Conservation (phyloP, 2,113 vertebrate genomes). For the Callorhinus ursinus region DNA sequence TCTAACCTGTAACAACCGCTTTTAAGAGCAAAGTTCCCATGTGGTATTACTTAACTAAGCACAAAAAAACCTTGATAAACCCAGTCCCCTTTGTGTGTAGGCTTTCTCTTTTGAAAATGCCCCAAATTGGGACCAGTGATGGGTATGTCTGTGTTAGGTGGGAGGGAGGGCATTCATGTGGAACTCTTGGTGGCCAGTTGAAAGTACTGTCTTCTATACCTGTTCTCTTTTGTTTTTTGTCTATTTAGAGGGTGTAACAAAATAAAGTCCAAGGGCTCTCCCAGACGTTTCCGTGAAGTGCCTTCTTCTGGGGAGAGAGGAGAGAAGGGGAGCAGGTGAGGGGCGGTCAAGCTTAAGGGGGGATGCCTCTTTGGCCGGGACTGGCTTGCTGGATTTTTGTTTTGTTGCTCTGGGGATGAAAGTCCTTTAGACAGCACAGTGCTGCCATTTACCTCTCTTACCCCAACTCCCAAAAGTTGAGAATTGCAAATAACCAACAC, state of each 20-base stretch:
- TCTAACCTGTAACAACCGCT: background rate
- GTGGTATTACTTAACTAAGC: background rate
- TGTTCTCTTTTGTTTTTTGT: conserved; percentile 77
- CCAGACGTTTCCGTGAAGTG: conserved; percentile 80
- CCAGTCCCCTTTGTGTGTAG: background rate
- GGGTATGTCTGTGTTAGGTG: background rate
- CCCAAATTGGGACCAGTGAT: background rate
- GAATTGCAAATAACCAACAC: background rate
- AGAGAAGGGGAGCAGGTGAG: conserved; percentile 82
- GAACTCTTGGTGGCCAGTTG: conserved; percentile 49
- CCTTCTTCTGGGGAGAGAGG: conserved; percentile 81
- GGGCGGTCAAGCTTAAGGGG: conserved; percentile 75
- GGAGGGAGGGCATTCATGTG: background rate
- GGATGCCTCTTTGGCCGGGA: conserved; percentile 57
- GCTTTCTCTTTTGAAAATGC: background rate
- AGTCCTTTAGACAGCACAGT: background rate
- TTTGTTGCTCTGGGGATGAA: conserved; percentile 70
- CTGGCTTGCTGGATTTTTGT: conserved; percentile 71
- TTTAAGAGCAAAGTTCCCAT: background rate
- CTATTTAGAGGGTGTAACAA: conserved; percentile 81
- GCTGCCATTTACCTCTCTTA: background rate
- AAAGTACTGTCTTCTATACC: conserved; percentile 75
- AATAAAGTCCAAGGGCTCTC: conserved; percentile 83
- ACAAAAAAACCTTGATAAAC: background rate
- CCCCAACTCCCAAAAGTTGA: background rate